Evolutionary conservation across 2,888 invertebrate species (phyloP), one percentile per base, ranked within the genome.

Genomic region (Drosophila limbata): DNA sequence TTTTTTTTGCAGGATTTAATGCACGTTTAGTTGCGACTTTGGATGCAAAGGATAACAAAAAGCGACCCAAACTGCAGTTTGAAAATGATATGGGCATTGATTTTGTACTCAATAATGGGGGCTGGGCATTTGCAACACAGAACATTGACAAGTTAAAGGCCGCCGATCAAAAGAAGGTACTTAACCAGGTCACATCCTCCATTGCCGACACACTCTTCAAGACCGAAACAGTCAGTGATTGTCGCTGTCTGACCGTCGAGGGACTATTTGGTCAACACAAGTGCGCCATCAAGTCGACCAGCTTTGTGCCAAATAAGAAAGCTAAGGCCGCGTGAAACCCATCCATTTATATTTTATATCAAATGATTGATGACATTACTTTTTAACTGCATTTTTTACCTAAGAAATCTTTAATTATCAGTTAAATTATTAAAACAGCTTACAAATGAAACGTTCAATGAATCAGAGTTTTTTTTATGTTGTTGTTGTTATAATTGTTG

Each of bases 71-170:
- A 4, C 89, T 96, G 1, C 91, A 93, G 17, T 93, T 94, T 71
- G 89, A 93, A 17, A 82, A 89, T 15, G 95, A 96, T 85, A 93
- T 94, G 81, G 97, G 97, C 91, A 93, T 95, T 37, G 94, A 95
- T 68, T 95, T 95, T 78, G 94, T 95, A 10, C 93, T 95, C 65
- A 92, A 90, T 10, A 91, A 90, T 53, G 90, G 91, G 4, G 93
- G 93, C 4, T 92, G 92, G 90, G 89, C 92, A 35, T 93, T 92
- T 65, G 77, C 90, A n/a, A 86, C 91, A 2, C 88, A 91, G 55
- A 89, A 90, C 70, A 92, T 91, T 59, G 86, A 91, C 3, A 81
- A 85, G 42, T 47, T 90, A 3, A 88, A 88, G 19, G 59, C 79
- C 0, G 77, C 79, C 0, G 90, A 92, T 21, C 90, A 90, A 40